These are phyloP conservation scores for Amphipyra tragopoginis DNA, from an alignment of 2,888 invertebrate species.

Conservation along the genomic window DNA sequence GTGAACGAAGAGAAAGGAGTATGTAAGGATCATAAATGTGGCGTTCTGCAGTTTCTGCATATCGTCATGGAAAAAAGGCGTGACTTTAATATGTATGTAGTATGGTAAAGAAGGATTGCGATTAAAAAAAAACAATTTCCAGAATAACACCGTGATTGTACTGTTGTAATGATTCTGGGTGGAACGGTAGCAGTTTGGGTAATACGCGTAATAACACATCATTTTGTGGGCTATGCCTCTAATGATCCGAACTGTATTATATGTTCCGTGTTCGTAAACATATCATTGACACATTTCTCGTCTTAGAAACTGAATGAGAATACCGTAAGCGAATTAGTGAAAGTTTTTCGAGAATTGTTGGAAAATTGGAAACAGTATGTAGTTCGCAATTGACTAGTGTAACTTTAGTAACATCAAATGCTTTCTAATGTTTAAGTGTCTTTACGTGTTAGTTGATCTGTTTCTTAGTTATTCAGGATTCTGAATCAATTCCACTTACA, in stretches of 20 bases:
- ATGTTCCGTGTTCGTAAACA: conserved; percentile 18
- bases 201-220: conserved; percentile 50
- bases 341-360: conserved; percentile 35
- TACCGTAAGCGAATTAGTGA: conserved; percentile 33
- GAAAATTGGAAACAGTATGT: not conserved
- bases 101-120: too few species aligned
- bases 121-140: too few species aligned
- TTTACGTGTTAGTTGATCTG: too few species aligned
- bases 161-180: conserved; percentile 18
- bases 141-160: conserved; percentile 20
- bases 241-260: conserved; percentile 50
- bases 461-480: too few species aligned
- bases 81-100: too few species aligned
- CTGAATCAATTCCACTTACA: too few species aligned
- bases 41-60: too few species aligned
- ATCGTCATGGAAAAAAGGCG: too few species aligned
- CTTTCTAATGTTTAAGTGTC: not conserved
- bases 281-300: conserved; percentile 49
- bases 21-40: too few species aligned
- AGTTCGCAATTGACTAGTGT: not conserved
- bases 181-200: conserved; percentile 32
- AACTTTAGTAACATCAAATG: too few species aligned
- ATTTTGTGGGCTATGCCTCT: conserved; percentile 56
- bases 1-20: too few species aligned
- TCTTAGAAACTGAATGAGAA: conserved; percentile 35